Base-by-base conservation (phyloP, 2,888 invertebrate genomes). In the Gerosis bhagava region DNA sequence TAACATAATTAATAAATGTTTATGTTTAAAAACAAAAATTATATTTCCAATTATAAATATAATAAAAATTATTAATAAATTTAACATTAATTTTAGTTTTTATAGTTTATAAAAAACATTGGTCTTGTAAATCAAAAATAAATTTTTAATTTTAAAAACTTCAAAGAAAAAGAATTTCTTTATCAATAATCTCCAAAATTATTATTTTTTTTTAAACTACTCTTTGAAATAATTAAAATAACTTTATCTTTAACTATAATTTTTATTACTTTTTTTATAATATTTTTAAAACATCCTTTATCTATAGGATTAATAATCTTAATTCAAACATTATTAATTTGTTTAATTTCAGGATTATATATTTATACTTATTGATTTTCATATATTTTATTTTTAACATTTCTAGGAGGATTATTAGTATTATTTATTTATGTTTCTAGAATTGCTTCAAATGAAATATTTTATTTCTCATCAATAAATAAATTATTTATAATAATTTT, bases 151-250 rank as follows among this genome's bases (percentile, higher is more conserved):
- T 90, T 91, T 90, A 87, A 90, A 90, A 91, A 89, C 86, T 87
- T 90, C 90, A 91, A 89, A 84, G 82, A 88, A 90, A 89, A 89
- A 88, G 78, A 76, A 65, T 21, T 45, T 75, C 77, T 84, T 83
- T 89, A 86, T 91, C 89, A 69, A 90, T 91, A 92, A 92, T 91
- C 88, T 90, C 91, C 91, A 92, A 92, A 92, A 92, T 91, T 92
- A 92, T 91, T 86, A 91, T 92, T 92, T 80, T 92, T n/a, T 78
- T 56, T 64, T 78, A 92, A 92, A 92, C 90, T 92, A 92, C 78
- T 87, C 87, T 84, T 88, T 92, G 90, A 79, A 47, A 70, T 72
- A 57, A 60, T 60, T 57, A 79, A 78, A 77, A 60, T 84, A 62
- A 65, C 77, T 62, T 61, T 86, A 51, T 70, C 81, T 19, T 57